phyloP scores from a whole-genome alignment of 2,797 vertebrate genomes.

The Eospalax fontanierii region DNA sequence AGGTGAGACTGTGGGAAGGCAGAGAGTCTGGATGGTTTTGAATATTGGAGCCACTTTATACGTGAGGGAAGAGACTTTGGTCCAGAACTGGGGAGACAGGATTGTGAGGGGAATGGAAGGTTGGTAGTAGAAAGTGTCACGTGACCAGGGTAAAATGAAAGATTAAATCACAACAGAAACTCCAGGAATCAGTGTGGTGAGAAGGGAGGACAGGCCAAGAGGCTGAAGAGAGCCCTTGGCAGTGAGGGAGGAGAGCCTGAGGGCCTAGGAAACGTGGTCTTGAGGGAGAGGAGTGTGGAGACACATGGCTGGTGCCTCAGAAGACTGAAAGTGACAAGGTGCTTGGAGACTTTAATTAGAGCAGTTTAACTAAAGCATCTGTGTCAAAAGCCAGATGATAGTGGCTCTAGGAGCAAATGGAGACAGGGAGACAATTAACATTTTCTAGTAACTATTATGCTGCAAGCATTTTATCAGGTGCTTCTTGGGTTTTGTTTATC shows the following conservation, averaged over 20 bases:
- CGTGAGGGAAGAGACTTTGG: neutral
- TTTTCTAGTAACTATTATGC: neutral
- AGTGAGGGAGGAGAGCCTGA: neutral
- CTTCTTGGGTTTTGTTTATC: conserved; percentile 38
- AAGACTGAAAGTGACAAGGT: conserved; percentile 29
- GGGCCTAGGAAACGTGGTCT: neutral
- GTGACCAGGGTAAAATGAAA: neutral
- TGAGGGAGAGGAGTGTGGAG: neutral
- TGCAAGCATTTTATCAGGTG: neutral
- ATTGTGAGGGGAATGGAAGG: neutral
- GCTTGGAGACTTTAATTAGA: conserved; percentile 33
- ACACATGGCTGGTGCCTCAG: neutral
- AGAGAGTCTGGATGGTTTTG: neutral
- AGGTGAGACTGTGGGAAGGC: neutral
- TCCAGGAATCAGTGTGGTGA: neutral
- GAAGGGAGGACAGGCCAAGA: neutral
- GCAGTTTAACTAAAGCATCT: conserved; percentile 5
- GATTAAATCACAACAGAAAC: neutral
- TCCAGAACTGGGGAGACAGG: neutral
- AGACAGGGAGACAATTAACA: neutral
- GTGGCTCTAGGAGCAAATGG: conserved; percentile 9
- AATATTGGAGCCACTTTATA: neutral
- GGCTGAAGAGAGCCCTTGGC: neutral
- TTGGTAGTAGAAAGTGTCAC: neutral
- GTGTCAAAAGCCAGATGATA: conserved; percentile 53